Percentiles rank a stretch among this genome's conserved stretches.
Evolutionary conservation across 2,797 vertebrate species (phyloP).

Genomic region (Siniperca undulata): DNA sequence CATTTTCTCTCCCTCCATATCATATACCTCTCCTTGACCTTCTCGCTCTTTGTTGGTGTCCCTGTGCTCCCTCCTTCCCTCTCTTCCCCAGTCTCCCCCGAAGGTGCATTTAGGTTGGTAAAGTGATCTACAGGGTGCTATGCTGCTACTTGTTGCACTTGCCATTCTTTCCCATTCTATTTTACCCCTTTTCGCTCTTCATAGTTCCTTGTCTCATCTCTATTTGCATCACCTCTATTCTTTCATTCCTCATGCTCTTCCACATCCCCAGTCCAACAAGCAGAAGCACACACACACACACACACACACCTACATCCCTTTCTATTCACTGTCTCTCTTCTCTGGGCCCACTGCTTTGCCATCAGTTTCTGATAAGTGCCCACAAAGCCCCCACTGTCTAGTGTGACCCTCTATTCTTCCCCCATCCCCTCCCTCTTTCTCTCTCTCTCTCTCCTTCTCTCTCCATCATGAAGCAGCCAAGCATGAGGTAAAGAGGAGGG

Average conservation of each 20-base stretch:
- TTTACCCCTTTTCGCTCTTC: slow-evolving; percentile 17
- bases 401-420: slow-evolving; percentile 77
- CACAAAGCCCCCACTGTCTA: slow-evolving; percentile 95
- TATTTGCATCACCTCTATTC: slow-evolving; percentile 48
- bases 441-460: slow-evolving; percentile 53
- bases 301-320: slow-evolving; percentile 61
- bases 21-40: slow-evolving; percentile 84
- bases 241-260: slow-evolving; percentile 46
- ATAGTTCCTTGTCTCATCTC: slow-evolving; percentile 42
- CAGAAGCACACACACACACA: slow-evolving; percentile 34
- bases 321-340: slow-evolving; percentile 72
- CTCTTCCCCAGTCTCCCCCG: slow-evolving; percentile 45
- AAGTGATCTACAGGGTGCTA: slow-evolving; percentile 70
- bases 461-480: slow-evolving; percentile 85
- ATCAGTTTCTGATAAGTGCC: slow-evolving; percentile 87
- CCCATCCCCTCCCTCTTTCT: slow-evolving; percentile 48
- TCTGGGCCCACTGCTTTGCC: slow-evolving; percentile 71
- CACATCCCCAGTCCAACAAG: slow-evolving; percentile 33
- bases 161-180: neutral
- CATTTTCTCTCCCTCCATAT: slow-evolving; percentile 81
- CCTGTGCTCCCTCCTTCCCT: slow-evolving; percentile 59
- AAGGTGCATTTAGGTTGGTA: slow-evolving; percentile 68
- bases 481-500: slow-evolving; percentile 87
- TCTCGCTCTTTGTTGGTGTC: slow-evolving; percentile 82
- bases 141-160: slow-evolving; percentile 26